These are phyloP conservation scores for Apolygus lucorum DNA, from an alignment of 1,140 invertebrate species.

Conservation along the genomic window DNA sequence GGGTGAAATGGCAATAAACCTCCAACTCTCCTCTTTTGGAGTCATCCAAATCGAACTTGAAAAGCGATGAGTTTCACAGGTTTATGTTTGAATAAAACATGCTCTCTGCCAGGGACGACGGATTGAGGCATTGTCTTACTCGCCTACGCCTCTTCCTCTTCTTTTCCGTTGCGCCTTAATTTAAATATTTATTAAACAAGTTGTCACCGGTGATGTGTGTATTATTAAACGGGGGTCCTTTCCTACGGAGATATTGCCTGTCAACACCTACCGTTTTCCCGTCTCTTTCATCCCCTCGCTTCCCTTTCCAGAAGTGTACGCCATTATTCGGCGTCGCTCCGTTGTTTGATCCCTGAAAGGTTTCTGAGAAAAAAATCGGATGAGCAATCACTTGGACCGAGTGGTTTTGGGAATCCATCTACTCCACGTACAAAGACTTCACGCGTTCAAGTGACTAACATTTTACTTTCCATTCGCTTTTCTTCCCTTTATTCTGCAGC, in stretches of 20 bases:
- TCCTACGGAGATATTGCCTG: constrained; percentile 12
- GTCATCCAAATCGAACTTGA: constrained; percentile 12
- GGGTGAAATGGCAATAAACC: background rate
- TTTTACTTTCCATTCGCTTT: no score
- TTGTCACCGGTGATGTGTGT: constrained; percentile 23
- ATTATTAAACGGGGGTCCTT: constrained; percentile 19
- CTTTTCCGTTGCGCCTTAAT: constrained; percentile 1
- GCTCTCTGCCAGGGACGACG: constrained; percentile 9
- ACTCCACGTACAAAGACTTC: no score
- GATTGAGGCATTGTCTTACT: constrained; percentile 22
- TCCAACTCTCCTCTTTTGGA: background rate
- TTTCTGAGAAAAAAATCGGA: no score
- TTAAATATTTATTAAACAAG: constrained; percentile 25
- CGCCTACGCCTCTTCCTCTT: constrained; percentile 1
- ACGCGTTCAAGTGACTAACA: no score
- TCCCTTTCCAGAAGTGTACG: background rate
- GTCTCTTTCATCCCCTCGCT: background rate
- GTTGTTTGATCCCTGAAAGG: no score
- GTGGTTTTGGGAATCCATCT: no score
- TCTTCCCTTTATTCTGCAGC: no score
- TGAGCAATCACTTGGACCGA: no score
- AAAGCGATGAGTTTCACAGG: constrained; percentile 22
- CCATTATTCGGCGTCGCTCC: background rate
- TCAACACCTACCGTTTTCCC: constrained; percentile 20
- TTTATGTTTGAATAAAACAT: constrained; percentile 23